Percentiles rank a stretch among this genome's conserved stretches.
Evolutionary conservation across 2,797 vertebrate genomes (phyloP).

Genomic region (Acanthurus tractus): DNA sequence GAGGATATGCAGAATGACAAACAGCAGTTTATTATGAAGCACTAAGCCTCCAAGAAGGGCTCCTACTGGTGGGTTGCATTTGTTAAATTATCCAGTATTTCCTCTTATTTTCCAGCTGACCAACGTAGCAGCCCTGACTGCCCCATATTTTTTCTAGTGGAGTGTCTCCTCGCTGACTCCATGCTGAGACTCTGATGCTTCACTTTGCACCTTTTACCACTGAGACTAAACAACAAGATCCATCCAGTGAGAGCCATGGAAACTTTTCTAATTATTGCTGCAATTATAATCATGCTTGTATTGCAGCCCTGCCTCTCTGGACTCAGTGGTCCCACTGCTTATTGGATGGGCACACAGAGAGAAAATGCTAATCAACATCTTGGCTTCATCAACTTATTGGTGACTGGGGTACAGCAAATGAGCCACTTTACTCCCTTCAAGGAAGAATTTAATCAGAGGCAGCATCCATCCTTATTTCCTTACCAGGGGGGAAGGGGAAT

Average conservation of each 20-base stretch:
- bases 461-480: constrained; percentile 53
- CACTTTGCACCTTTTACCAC: constrained; percentile 75
- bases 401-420: constrained; percentile 59
- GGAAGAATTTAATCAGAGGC: constrained; percentile 72
- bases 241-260: constrained; percentile 63
- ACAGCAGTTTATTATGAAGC: constrained; percentile 19
- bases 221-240: constrained; percentile 70
- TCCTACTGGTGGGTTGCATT: not conserved
- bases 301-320: constrained; percentile 57
- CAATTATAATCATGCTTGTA: constrained; percentile 80
- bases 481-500: constrained; percentile 12
- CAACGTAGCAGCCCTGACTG: not conserved
- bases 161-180: constrained; percentile 34
- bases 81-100: constrained; percentile 14
- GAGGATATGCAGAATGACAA: constrained; percentile 28
- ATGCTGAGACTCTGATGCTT: constrained; percentile 47
- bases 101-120: constrained; percentile 4
- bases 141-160: constrained; percentile 5
- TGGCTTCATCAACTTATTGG: constrained; percentile 70
- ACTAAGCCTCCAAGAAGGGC: constrained; percentile 12
- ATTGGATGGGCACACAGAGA: constrained; percentile 58
- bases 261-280: constrained; percentile 80
- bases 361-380: constrained; percentile 74
- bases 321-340: constrained; percentile 66
- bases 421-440: constrained; percentile 70